Base-by-base conservation (phyloP, 2,888 invertebrate genomes). In the Amitus sp. region DNA sequence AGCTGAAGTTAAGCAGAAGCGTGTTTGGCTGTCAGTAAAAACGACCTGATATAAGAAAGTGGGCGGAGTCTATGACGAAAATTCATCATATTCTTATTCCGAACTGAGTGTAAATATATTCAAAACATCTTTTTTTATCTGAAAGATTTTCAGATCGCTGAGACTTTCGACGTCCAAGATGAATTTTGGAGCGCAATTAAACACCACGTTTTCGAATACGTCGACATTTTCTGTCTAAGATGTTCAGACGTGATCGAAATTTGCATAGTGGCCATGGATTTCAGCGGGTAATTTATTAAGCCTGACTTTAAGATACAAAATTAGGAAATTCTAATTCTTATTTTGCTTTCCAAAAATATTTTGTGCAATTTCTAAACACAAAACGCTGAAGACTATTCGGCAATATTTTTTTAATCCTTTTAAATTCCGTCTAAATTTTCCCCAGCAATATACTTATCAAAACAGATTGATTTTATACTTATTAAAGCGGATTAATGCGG, bases 191-290 rank as follows among this genome's bases (percentile, higher is more conserved):
- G 82, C 4, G 68, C 85, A n/a, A 83, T 85, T 55, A 79, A 82
- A 68, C 82, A 82, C 42, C 79, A 82, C 30, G 83, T 87, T 45
- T 87, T 88, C 71, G 84, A 85, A 62, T 84, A 85, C 66, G 80
- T 87, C 9, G 84, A 86, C 62, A 85, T 85, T 10, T 87, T 87
- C 67, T 78, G 85, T 15, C 85, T 86, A 69, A 77, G 87, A 61
- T 86, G 87, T 69, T 79, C 80, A 51, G 86, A 88, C 72, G 73
- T 87, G 9, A 75, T 86, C 18, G 82, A 86, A 78, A 84, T 87
- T 18, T 87, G 86, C 68, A 82, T 85, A 27, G 83, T 85, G 15
- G 85, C 86, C 75, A 79, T 83, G 20, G 83, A 86, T 53, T 87
- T 86, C 72, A 85, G 84, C 40, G 82, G 86, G 73, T 84, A 82